These are phyloP conservation scores for Oostethus manadensis DNA, from an alignment of 2,113 vertebrate genomes.

Conservation along the genomic window DNA sequence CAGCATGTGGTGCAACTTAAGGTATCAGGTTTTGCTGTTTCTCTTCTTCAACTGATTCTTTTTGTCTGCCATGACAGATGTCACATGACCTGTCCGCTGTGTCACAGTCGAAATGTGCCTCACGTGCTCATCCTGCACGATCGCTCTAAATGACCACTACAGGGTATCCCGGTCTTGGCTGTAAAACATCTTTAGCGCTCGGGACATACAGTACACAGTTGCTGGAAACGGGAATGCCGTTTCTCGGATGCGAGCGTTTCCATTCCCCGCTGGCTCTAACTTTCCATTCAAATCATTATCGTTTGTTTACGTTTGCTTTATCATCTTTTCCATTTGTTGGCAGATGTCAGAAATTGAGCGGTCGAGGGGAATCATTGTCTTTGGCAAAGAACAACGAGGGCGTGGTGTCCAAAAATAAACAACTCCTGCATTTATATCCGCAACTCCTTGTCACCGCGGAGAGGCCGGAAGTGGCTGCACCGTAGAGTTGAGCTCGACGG, in stretches of 20 bases:
- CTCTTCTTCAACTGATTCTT: conserved; percentile 47
- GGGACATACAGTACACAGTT: conserved; percentile 13
- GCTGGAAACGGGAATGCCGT: conserved; percentile 5
- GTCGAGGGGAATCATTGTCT: conserved; percentile 36
- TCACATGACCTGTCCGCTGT: conserved; percentile 52
- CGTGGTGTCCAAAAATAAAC: conserved; percentile 61
- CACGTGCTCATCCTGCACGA: conserved; percentile 18
- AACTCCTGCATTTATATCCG: conserved; percentile 60
- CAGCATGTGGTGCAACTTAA: conserved; percentile 24
- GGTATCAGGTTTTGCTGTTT: conserved; percentile 52
- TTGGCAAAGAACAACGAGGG: conserved; percentile 55
- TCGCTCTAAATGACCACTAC: conserved; percentile 27
- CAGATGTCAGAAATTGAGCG: conserved; percentile 54
- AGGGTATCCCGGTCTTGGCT: neutral
- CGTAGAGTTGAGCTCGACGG: neutral
- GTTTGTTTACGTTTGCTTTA: conserved; percentile 47
- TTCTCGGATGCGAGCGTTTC: conserved; percentile 15
- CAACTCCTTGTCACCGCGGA: conserved; percentile 6
- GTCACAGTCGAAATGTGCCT: conserved; percentile 60
- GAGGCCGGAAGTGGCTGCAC: conserved; percentile 6
- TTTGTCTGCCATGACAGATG: conserved; percentile 53
- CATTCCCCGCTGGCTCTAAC: conserved; percentile 12
- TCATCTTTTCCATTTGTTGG: conserved; percentile 35
- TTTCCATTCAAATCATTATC: conserved; percentile 7
- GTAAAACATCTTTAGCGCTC: conserved; percentile 35